Base-by-base conservation (phyloP, 2,888 invertebrate genomes). In the Andrena haemorrhoa region DNA sequence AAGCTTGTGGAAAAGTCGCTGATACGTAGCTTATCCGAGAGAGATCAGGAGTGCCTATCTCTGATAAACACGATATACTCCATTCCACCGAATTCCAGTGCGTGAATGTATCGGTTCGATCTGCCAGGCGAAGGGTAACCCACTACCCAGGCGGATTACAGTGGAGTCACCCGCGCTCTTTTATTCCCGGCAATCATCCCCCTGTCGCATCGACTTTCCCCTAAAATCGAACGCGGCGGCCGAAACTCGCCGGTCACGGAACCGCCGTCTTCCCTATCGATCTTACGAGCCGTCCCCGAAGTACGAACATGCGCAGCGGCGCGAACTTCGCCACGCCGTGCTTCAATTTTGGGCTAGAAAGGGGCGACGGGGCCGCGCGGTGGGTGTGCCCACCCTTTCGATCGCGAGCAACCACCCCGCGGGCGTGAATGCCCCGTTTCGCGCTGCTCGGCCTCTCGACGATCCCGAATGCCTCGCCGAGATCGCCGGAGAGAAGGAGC, bases 221-320 rank as follows among this genome's bases (percentile, higher is more conserved):
- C 66, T 75, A 82, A 83, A 83, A 83, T 80, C 71, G 65, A 78
- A 78, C 75, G 23, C 58, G 65, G 20, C 58, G 64, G 33, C 53
- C 72, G 60, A 71, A 66, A 65, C 16, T 33, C 8, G 61, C 63
- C 75, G 73, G 68, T 84, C 74, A 77, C 71, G 85, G 69, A 77
- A 84, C 64, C 69, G 33, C 35, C 75, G 86, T 84, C 82, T 87
- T 86, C 79, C 61, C 77, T 86, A 84, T 86, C 86, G 85, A 84
- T 86, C 84, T 84, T 80, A 73, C 77, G 73, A 77, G 75, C 76
- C 83, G 63, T 73, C 80, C 80, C 71, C 61, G 61, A 82, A 79
- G 63, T 63, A 82, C 73, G 87, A 86, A 72, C 84, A 85, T 82
- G 85, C 83, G 86, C 84, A 82, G 41, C 72, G 68, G 69, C 78